phyloP scores from a whole-genome alignment of 1,140 invertebrate genomes.

The Trichomalopsis sarcophagae region DNA sequence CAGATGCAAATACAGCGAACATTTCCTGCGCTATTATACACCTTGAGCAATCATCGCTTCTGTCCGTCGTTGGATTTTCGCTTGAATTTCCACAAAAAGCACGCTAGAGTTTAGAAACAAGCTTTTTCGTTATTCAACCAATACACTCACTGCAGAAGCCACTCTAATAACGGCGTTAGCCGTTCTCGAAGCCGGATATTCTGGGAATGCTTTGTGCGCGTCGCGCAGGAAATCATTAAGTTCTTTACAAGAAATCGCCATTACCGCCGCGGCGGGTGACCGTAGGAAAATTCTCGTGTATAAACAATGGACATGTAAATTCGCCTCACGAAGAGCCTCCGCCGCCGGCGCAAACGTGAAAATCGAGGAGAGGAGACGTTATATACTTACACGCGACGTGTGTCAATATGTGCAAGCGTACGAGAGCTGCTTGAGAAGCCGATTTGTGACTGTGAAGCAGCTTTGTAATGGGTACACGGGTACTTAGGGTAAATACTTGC shows the following conservation, averaged over 20 bases:
- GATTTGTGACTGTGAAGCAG: not conserved
- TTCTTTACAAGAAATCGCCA: slow-evolving; percentile 65
- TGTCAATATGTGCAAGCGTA: not conserved
- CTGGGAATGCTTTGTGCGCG: slow-evolving; percentile 6
- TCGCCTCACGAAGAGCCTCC: not conserved
- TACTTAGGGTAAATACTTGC: not conserved
- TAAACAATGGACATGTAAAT: slow-evolving; percentile 50
- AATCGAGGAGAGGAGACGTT: not conserved
- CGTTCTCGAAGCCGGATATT: slow-evolving; percentile 17
- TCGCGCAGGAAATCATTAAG: slow-evolving; percentile 62
- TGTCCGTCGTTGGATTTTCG: not conserved
- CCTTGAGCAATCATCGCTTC: not conserved
- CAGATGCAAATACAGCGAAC: not conserved
- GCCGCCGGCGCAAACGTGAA: not conserved
- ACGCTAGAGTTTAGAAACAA: not conserved
- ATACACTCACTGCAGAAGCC: not conserved
- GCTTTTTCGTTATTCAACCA: slow-evolving; percentile 12
- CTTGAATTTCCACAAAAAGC: not conserved
- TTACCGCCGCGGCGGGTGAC: slow-evolving; percentile 48
- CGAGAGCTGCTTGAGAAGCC: slow-evolving; percentile 7
- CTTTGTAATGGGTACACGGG: slow-evolving; percentile 5
- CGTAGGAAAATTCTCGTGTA: slow-evolving; percentile 30
- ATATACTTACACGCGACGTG: too few species aligned
- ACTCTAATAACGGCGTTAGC: slow-evolving; percentile 30
- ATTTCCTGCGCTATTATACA: not conserved